Evolutionary conservation across 2,113 vertebrate genomes (phyloP).

Genomic region (Semnornis frantzii): DNA sequence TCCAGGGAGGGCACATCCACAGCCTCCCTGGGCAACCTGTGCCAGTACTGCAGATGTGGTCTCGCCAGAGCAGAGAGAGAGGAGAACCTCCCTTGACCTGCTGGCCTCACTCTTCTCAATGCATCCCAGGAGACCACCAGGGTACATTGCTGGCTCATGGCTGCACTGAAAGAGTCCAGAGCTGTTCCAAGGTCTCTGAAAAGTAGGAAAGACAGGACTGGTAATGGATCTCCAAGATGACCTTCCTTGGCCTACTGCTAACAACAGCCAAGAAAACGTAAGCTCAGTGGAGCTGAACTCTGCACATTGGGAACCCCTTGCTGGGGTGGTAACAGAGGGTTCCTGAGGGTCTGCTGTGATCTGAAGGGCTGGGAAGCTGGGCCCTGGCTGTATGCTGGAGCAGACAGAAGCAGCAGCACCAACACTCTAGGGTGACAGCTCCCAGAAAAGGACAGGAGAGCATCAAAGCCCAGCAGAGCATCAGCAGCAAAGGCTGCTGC

Average conservation of each 20-base stretch:
- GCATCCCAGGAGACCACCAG: too few relatives aligned
- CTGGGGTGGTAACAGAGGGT: background rate
- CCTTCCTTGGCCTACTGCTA: background rate
- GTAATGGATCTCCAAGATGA: background rate
- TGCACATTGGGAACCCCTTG: background rate
- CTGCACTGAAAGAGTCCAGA: background rate
- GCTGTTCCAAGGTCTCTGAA: background rate
- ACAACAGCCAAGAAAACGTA: background rate
- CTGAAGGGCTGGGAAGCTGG: background rate
- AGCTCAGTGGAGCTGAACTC: background rate
- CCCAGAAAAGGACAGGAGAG: background rate
- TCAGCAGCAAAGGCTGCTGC: fast-evolving
- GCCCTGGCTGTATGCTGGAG: background rate
- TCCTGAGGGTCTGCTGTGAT: background rate
- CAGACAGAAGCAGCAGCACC: background rate
- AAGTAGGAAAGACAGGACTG: background rate
- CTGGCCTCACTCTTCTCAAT: too few relatives aligned
- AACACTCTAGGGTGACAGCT: background rate
- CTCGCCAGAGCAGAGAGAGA: too few relatives aligned
- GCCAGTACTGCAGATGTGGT: too few relatives aligned
- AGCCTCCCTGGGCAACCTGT: too few relatives aligned
- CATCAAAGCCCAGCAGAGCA: background rate
- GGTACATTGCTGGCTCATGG: too few relatives aligned
- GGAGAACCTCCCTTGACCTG: too few relatives aligned
- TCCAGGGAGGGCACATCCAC: too few relatives aligned